Conservation (phyloP, 2,888 invertebrate genomes). For the Mesorhabditis spiculigera region DNA sequence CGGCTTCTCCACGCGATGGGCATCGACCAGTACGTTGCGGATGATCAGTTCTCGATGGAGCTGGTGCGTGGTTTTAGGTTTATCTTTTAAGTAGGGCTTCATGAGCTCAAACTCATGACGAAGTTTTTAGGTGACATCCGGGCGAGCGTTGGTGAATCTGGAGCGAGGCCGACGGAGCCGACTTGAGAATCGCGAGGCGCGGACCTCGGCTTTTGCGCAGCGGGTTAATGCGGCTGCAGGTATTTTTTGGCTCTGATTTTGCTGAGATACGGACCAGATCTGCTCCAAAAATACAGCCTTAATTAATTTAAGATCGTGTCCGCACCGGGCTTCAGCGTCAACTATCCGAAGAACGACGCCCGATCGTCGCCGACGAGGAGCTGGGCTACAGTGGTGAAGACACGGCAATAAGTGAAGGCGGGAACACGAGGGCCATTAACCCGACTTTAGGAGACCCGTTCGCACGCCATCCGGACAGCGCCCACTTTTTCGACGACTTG, state of each 20-base stretch:
- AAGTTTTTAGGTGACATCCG: background rate
- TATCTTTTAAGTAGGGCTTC: too few relatives aligned
- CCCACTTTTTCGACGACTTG: slow-evolving; percentile 4
- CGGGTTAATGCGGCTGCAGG: slow-evolving; percentile 2
- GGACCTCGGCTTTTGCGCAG: background rate
- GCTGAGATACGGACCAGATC: background rate
- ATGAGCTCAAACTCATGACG: background rate
- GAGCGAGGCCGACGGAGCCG: slow-evolving; percentile 1
- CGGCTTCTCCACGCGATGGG: slow-evolving; percentile 83
- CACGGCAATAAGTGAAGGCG: too few relatives aligned
- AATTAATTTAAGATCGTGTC: background rate
- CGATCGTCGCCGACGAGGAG: background rate
- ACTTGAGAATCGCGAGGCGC: background rate
- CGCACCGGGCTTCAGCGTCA: background rate
- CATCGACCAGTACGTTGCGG: slow-evolving; percentile 87
- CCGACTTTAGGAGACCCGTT: too few relatives aligned
- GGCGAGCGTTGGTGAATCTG: background rate
- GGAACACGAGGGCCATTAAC: too few relatives aligned
- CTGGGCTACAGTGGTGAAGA: background rate
- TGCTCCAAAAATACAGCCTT: background rate
- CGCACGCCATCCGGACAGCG: slow-evolving; percentile 1
- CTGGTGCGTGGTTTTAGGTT: background rate
- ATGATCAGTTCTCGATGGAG: slow-evolving; percentile 73
- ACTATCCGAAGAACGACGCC: background rate
- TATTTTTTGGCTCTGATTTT: background rate